Percentiles rank a stretch among this genome's conserved stretches.
These are phyloP conservation scores for Clupea harengus DNA, from an alignment of 2,113 vertebrate genomes.

Conservation along the genomic window DNA sequence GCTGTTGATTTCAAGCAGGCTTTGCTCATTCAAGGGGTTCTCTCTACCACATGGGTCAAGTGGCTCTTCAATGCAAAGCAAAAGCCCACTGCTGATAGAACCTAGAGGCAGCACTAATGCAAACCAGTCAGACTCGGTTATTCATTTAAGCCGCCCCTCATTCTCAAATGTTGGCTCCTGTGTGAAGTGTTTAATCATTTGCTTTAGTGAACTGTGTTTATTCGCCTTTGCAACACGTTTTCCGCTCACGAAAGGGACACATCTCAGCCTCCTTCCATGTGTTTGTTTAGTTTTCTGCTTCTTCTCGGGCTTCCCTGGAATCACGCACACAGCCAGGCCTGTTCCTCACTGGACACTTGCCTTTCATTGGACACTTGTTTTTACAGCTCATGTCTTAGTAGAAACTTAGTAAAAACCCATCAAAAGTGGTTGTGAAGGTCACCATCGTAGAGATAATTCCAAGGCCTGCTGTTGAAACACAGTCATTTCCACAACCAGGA, in stretches of 20 bases:
- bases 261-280: background rate
- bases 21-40: constrained; percentile 21
- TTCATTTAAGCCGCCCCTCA: constrained; percentile 19
- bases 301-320: background rate
- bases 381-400: background rate
- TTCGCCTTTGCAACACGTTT: background rate
- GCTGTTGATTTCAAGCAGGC: constrained; percentile 27
- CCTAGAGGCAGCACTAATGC: background rate
- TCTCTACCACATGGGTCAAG: constrained; percentile 28
- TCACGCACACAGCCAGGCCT: background rate
- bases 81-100: constrained; percentile 3
- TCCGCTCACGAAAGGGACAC: background rate
- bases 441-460: background rate
- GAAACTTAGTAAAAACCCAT: background rate
- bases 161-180: background rate
- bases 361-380: background rate
- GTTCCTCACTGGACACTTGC: background rate
- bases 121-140: constrained; percentile 31
- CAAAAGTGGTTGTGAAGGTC: background rate
- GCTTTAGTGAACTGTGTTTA: constrained; percentile 42
- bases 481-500: background rate
- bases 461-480: background rate
- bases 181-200: constrained; percentile 48
- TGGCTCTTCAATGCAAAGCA: constrained; percentile 19
- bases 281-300: background rate